These are phyloP conservation scores for Morone chrysops DNA, from an alignment of 2,113 vertebrate species.

Conservation along the genomic window DNA sequence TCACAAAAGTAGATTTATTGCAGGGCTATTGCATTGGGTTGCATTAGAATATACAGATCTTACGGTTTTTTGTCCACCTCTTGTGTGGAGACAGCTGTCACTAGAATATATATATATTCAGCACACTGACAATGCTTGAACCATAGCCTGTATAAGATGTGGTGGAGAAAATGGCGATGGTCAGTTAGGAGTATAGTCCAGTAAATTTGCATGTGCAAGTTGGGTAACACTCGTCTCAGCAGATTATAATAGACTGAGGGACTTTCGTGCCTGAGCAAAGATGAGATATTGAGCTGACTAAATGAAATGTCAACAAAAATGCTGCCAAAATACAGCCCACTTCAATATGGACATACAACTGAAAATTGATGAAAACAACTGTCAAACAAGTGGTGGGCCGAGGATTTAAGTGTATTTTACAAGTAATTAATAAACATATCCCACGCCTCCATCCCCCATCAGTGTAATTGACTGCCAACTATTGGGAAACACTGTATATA, in stretches of 20 bases:
- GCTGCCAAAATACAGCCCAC: slow-evolving; percentile 56
- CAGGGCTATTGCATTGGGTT: slow-evolving; percentile 33
- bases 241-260: slow-evolving; percentile 32
- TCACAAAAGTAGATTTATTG: slow-evolving; percentile 21
- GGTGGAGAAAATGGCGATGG: neutral
- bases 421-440: slow-evolving; percentile 53
- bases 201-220: slow-evolving; percentile 39
- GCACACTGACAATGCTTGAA: neutral
- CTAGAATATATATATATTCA: neutral
- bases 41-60: slow-evolving; percentile 23
- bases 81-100: neutral
- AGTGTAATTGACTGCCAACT: slow-evolving; percentile 23
- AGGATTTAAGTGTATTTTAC: slow-evolving; percentile 47
- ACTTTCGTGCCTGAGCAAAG: slow-evolving; percentile 36
- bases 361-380: slow-evolving; percentile 50
- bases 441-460: neutral
- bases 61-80: neutral
- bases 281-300: slow-evolving; percentile 59
- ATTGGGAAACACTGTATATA: slow-evolving; percentile 5
- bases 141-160: neutral
- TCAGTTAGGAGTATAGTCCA: neutral
- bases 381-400: slow-evolving; percentile 43
- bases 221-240: slow-evolving; percentile 29
- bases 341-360: slow-evolving; percentile 42
- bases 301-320: slow-evolving; percentile 63